phyloP scores from a whole-genome alignment of 2,888 invertebrate genomes.

The Ypsolopha sequella region DNA sequence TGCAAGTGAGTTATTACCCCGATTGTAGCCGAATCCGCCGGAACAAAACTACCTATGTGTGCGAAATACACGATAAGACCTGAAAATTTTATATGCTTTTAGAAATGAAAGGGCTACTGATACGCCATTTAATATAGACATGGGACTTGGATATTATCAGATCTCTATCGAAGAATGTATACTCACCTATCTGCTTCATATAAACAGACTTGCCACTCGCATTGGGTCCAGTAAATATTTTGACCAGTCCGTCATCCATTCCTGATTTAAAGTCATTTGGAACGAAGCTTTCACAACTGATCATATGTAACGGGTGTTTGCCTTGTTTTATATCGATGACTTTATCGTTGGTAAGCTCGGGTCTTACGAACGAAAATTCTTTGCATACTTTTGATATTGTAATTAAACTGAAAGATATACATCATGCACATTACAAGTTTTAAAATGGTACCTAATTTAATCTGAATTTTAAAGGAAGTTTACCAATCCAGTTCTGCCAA shows the following conservation, averaged over 20 bases:
- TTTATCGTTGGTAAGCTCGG: conserved; percentile 68
- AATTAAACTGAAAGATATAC: conserved; percentile 65
- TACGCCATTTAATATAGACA: too few relatives aligned
- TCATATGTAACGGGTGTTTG: conserved; percentile 83
- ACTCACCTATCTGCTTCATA: conserved; percentile 79
- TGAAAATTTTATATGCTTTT: conserved; percentile 12
- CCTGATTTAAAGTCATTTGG: conserved; percentile 79
- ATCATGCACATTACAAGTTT: neutral
- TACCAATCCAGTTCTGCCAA: conserved; percentile 81
- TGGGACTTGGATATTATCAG: too few relatives aligned
- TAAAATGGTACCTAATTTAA: neutral
- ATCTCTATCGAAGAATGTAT: neutral
- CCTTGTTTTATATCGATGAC: conserved; percentile 74
- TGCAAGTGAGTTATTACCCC: conserved; percentile 80
- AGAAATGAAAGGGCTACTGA: too few relatives aligned
- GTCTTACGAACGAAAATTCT: conserved; percentile 76
- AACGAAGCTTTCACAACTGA: conserved; percentile 75
- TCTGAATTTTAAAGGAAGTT: conserved; percentile 1
- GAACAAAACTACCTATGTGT: conserved; percentile 91
- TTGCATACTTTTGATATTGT: conserved; percentile 75
- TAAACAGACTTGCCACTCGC: conserved; percentile 94
- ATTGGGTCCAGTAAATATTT: conserved; percentile 91
- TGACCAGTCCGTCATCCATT: conserved; percentile 68
- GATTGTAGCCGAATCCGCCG: conserved; percentile 80
- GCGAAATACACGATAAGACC: conserved; percentile 85